Evolutionary conservation across 2,797 vertebrate species (phyloP), one percentile per base, ranked within the genome.

Genomic region (Fringilla coelebs): DNA sequence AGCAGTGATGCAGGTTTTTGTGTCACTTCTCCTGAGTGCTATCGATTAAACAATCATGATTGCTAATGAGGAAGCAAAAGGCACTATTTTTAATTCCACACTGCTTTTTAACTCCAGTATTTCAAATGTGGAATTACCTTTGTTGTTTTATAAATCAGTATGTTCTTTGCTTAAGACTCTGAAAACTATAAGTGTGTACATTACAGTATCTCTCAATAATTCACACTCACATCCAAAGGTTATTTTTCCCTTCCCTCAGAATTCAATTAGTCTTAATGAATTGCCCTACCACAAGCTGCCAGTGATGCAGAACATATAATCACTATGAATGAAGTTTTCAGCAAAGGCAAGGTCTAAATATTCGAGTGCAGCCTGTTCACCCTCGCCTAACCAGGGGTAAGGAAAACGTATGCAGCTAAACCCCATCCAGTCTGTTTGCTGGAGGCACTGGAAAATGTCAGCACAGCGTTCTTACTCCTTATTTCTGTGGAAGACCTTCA

Each of bases 261-360:
- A 93, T 86, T 96, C 85, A 94, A 55, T 96, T 92, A 91, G 46
- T 46, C 67, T 86, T 90, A 94, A 95, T 88, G 73, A 94, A 94
- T 93, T 91, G 45, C 73, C 32, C 55, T 81, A 83, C 43, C 52
- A 79, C 41, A 79, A 87, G 75, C 89, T 90, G 89, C 38, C 89
- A 93, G 63, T 91, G 83, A 90, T 82, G 88, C 67, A 96, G 91
- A 94, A 95, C 38, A 63, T 31, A 46, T 61, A 70, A 84, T 88
- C 66, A 73, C 78, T 86, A 40, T 43, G 55, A 88, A 91, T 70
- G 16, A 93, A 93, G 65, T 75, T 95, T 41, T 89, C 78, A 90
- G 45, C 57, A 80, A 62, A 57, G 41, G 25, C 0, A 0, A 88
- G 28, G 34, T 57, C 67, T 89, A 72, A 90, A 79, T 73, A 71